Evolutionary conservation across 2,113 vertebrate species (phyloP).

Genomic region (Anguilla japonica): DNA sequence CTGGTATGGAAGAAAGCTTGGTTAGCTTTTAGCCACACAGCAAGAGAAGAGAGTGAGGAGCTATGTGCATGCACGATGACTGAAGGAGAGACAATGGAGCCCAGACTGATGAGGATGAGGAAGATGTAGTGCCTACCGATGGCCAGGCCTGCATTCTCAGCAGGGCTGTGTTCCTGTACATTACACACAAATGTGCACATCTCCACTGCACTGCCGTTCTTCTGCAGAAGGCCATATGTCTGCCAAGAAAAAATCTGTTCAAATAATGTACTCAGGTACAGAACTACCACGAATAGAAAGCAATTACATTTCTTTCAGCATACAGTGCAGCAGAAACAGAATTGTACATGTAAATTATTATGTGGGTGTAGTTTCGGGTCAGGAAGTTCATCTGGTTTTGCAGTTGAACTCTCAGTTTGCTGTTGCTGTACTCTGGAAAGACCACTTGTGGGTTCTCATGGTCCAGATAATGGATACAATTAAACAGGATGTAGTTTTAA

Average conservation of each 20-base stretch:
- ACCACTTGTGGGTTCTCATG: too few relatives aligned
- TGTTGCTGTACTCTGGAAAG: too few relatives aligned
- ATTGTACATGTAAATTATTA: too few relatives aligned
- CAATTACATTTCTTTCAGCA: too few relatives aligned
- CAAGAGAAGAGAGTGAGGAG: not conserved
- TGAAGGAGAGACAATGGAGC: not conserved
- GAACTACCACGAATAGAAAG: too few relatives aligned
- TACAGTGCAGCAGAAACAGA: too few relatives aligned
- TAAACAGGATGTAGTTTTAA: too few relatives aligned
- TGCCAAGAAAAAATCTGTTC: conserved; percentile 50
- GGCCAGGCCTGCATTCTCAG: conserved; percentile 82
- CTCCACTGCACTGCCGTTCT: conserved; percentile 64
- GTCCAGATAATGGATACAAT: too few relatives aligned
- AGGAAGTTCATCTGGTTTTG: too few relatives aligned
- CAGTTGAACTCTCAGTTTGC: too few relatives aligned
- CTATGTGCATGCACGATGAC: too few relatives aligned
- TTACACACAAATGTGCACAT: conserved; percentile 80
- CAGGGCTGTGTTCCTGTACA: conserved; percentile 81
- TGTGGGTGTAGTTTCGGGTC: too few relatives aligned
- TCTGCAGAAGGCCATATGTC: conserved; percentile 76
- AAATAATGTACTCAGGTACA: not conserved
- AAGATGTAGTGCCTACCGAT: conserved; percentile 68
- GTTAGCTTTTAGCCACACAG: not conserved
- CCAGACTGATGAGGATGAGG: not conserved
- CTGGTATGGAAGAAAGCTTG: conserved; percentile 57